Base-by-base conservation (phyloP, 2,888 invertebrate genomes). In the Aphidoletes aphidimyza region DNA sequence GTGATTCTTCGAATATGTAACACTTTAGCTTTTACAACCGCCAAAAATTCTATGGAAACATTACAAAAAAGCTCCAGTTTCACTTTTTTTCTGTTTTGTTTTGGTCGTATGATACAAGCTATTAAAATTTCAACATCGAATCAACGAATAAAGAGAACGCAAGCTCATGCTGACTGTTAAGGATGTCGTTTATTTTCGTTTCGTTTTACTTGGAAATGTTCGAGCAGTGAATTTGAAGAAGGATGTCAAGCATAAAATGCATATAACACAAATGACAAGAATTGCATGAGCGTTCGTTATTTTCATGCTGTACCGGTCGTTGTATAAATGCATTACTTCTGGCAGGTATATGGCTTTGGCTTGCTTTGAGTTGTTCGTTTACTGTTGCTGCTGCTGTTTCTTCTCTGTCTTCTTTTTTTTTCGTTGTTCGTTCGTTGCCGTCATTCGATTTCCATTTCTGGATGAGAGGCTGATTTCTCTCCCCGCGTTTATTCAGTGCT, bases 251-350 rank as follows among this genome's bases (percentile, higher is more conserved):
- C n/a, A 54, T 54, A 54, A 54, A 47, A 22, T 54, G 22, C 3
- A 54, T 54, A 54, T n/a, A n/a, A n/a, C 22, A 54, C n/a, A 54
- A 54, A 22, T 54, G 22, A 54, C 54, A 54, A 22, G 54, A 54
- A 54, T 22, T 54, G 54, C 47, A 54, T 19, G 22, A 54, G 22
- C n/a, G 9, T 54, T 22, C 22, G 54, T 9, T 22, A 14, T 54
- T 54, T 54, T 54, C 9, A 54, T 22, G n/a, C n/a, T n/a, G 22
- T 54, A 54, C 54, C 5, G 39, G 5, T 54, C 9, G 54, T 9
- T 22, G 19, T 6, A 9, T 54, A 9, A 22, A 22, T 22, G 54
- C n/a, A 54, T 54, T 22, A 9, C 9, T 2, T 11, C 47, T 54
- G n/a, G n/a, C 22, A 5, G 5, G 39, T 11, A 11, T 8, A 39